Evolutionary conservation across 2,797 vertebrate genomes (phyloP).

Genomic region (Mormyrus hasselquistii): DNA sequence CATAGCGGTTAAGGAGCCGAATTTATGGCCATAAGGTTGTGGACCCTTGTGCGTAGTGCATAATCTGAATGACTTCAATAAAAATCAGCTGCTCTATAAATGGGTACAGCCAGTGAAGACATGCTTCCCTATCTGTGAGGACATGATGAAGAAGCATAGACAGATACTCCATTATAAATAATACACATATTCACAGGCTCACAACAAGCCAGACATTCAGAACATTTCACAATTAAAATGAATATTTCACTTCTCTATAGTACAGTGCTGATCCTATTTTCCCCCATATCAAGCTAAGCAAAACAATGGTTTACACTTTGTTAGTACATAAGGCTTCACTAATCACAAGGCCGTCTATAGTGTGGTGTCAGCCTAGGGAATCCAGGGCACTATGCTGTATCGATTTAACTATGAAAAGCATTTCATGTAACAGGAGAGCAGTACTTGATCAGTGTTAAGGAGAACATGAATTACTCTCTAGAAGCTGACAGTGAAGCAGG

Average conservation of each 20-base stretch:
- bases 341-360: too few relatives aligned
- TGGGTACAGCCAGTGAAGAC: not conserved
- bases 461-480: not conserved
- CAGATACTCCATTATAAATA: not conserved
- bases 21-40: not conserved
- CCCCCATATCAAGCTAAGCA: not conserved
- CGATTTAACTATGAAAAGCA: not conserved
- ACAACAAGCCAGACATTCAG: not conserved
- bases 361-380: not conserved
- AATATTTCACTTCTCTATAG: not conserved
- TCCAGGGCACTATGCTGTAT: not conserved
- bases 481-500: not conserved
- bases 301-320: not conserved
- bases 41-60: not conserved
- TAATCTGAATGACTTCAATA: conserved; percentile 4
- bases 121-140: not conserved
- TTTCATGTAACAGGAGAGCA: not conserved
- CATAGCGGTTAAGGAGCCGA: conserved; percentile 7
- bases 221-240: not conserved
- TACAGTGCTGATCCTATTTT: not conserved
- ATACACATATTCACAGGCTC: not conserved
- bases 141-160: not conserved
- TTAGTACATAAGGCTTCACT: not conserved
- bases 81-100: not conserved
- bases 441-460: not conserved